Base-by-base conservation (phyloP, 2,888 invertebrate genomes). In the Apoda limacodes region DNA sequence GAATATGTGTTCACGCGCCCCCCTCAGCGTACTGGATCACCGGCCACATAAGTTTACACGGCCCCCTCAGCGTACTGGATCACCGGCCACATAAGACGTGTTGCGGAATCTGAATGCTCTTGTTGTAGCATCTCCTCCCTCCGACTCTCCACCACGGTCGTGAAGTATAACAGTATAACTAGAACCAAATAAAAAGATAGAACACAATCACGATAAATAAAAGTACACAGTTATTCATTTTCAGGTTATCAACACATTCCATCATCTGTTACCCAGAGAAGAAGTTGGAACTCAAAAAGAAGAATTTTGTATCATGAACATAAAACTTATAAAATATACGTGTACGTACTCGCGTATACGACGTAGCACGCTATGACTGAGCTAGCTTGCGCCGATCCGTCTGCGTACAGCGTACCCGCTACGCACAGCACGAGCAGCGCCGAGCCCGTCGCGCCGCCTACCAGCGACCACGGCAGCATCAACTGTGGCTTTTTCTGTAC, bases 361-460 rank as follows among this genome's bases (percentile, higher is more conserved):
- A 68, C 64, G 46, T 72, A 74, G 1, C 50, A 44, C 0, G 67
- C 60, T 10, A 62, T 57, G 37, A 72, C 59, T n/a, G 55, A 45
- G 43, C 54, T 64, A 45, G 58, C 52, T 32, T 62, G 60, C 0
- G 50, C 43, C 7, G 52, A 47, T 13, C 43, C 45, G 25, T 55
- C 50, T 7, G 45, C 22, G 14, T 46, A 37, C 32, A 59, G 48
- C 11, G 54, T 44, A 12, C 68, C 74, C 2, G 54, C 46, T 28
- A 60, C 40, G 0, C 60, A 47, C 9, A 64, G 43, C n/a, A 43
- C 37, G 11, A 60, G 22, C 30, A 75, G 55, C 6, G 41, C 28
- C 12, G 50, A 37, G 19, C 65, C 50, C 32, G 51, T 53, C 24
- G 43, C 10, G 61, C 67, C 66, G n/a, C 59, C 48, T 14, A 60